A percentile compares a stretch with the other conserved stretches of the same genome.
phyloP scores from a whole-genome alignment of 2,797 vertebrate genomes.

The Orestias chungarensis region DNA sequence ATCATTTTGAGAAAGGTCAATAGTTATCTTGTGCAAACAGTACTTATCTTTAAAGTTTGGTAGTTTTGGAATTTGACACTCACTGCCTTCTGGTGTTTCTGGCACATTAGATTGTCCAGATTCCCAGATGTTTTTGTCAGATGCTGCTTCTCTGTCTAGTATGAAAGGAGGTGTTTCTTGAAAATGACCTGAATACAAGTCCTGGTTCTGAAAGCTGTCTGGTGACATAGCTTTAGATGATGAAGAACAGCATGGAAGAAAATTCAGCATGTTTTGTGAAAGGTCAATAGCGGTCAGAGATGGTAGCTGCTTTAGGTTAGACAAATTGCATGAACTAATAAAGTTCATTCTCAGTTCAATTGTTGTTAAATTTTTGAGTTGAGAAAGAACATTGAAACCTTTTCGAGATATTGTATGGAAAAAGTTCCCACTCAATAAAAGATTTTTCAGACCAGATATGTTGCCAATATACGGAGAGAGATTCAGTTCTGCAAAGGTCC shows the following conservation, averaged over 20 bases:
- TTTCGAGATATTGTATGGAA: slow-evolving; percentile 70
- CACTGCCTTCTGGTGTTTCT: slow-evolving; percentile 7
- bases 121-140: slow-evolving; percentile 23
- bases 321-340: slow-evolving; percentile 66
- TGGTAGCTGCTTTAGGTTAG: slow-evolving; percentile 56
- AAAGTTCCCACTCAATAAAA: slow-evolving; percentile 82
- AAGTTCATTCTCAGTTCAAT: slow-evolving; percentile 84
- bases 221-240: slow-evolving; percentile 8
- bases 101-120: slow-evolving; percentile 11
- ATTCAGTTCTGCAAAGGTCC: slow-evolving; percentile 60
- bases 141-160: slow-evolving; percentile 15
- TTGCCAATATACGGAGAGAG: slow-evolving; percentile 72
- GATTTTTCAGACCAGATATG: slow-evolving; percentile 64
- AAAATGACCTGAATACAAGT: slow-evolving; percentile 2
- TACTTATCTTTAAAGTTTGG: slow-evolving; percentile 47
- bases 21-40: slow-evolving; percentile 55
- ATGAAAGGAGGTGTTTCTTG: slow-evolving; percentile 12
- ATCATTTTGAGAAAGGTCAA: slow-evolving; percentile 84
- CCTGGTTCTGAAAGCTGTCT: slow-evolving; percentile 39
- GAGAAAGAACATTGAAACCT: slow-evolving; percentile 66
- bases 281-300: slow-evolving; percentile 72
- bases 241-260: slow-evolving; percentile 48
- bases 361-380: slow-evolving; percentile 61
- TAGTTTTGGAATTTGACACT: slow-evolving; percentile 34
- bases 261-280: slow-evolving; percentile 81